Conservation (phyloP, 2,888 invertebrate genomes). For the Xylophagus ater region DNA sequence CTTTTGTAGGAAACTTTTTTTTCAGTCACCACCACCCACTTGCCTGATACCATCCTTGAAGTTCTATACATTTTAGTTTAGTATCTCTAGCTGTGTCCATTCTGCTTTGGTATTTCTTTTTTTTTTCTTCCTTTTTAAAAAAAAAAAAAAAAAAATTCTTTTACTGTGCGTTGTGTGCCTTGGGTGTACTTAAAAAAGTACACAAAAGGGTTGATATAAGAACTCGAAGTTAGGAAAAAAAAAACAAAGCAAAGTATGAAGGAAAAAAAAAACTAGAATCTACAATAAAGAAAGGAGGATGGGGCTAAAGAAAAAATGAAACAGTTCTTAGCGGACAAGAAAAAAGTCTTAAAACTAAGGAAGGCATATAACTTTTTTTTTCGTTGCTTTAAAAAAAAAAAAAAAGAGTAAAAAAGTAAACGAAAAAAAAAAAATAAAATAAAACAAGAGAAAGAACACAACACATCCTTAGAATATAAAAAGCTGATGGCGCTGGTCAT, state of each 20-base stretch:
- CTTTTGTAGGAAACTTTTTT: neutral
- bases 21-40: neutral
- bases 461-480: neutral
- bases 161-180: too few species aligned
- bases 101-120: neutral
- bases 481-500: constrained; percentile 11
- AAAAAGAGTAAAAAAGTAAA: constrained; percentile 4
- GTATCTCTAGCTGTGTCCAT: neutral
- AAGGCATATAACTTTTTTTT: neutral
- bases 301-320: too few species aligned
- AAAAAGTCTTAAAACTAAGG: constrained; percentile 11
- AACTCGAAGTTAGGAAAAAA: neutral
- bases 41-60: neutral
- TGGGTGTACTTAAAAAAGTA: constrained; percentile 13
- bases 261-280: neutral
- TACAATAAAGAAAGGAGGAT: neutral
- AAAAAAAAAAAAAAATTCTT: too few species aligned
- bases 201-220: constrained; percentile 10
- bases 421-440: constrained; percentile 5
- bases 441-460: neutral
- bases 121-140: too few species aligned
- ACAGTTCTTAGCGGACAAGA: too few species aligned
- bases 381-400: constrained; percentile 7
- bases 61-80: neutral
- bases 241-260: neutral